phyloP scores from a whole-genome alignment of 2,888 invertebrate genomes.

The Caradrina clavipalpis region DNA sequence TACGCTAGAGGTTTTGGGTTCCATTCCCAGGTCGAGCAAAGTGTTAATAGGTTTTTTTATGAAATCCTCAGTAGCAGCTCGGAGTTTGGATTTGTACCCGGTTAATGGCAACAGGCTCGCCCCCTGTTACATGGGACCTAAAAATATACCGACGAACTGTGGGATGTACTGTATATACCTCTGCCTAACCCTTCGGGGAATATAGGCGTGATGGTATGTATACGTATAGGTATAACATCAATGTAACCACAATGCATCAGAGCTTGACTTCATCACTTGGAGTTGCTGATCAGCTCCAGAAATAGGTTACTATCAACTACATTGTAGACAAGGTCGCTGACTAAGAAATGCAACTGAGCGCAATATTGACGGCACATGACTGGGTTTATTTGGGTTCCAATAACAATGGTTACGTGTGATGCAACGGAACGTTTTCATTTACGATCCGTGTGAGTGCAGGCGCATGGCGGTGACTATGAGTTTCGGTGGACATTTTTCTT shows the following conservation, averaged over 20 bases:
- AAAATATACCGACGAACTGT: no score
- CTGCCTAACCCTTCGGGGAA: no score
- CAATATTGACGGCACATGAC: conserved; percentile 51
- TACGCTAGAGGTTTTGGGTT: no score
- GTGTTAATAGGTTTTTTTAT: no score
- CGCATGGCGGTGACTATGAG: conserved; percentile 21
- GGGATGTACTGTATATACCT: no score
- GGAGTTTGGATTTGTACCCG: no score
- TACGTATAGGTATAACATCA: no score
- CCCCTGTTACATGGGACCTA: no score
- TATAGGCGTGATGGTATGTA: no score
- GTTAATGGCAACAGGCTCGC: no score
- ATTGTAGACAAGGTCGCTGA: conserved; percentile 49
- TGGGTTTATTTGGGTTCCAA: conserved; percentile 43
- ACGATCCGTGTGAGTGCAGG: conserved; percentile 39
- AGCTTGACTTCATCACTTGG: conserved; percentile 47
- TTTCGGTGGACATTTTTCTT: conserved; percentile 12
- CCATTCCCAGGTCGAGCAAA: no score
- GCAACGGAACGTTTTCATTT: conserved; percentile 59
- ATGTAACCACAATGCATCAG: conserved; percentile 35
- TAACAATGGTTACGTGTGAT: conserved; percentile 51
- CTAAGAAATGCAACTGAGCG: conserved; percentile 46
- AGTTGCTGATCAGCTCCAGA: conserved; percentile 23
- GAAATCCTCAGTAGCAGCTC: no score
- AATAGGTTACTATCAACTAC: conserved; percentile 36